Base-by-base conservation (phyloP, 2,113 vertebrate species). In the Larimichthys crocea region DNA sequence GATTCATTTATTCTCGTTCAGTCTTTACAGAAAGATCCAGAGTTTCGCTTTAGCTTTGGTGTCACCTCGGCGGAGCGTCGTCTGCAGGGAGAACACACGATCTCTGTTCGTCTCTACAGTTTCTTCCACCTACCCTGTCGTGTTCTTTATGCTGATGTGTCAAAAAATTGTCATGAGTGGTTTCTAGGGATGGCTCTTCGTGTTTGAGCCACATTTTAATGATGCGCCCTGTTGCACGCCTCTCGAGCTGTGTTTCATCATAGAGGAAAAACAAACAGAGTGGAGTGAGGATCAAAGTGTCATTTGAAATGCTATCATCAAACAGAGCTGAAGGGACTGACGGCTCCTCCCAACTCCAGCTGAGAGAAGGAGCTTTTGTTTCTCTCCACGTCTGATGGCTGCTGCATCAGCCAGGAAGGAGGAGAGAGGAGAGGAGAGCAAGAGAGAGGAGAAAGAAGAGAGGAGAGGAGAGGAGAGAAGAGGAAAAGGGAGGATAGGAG, bases 221-320 rank as follows among this genome's bases (percentile, higher is more conserved):
- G 90, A 92, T 90, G 79, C n/a, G 87, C 85, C 88, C 89, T 92
- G 89, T 94, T 94, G 89, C 93, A 90, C 17, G 90, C 88, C 72
- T 92, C 90, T 89, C 85, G 15, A 83, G 88, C 86, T 76, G 87
- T 68, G 86, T 92, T 92, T 94, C 93, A 93, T 93, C 92, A 93
- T 79, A 10, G 89, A 80, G 82, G 76, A 78, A 85, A 93, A 93
- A 93, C 92, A 93, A 92, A 92, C 91, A 92, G 89, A 77, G 88
- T 76, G 80, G 89, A 89, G 84, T 57, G 79, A 81, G 86, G 91
- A 94, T 94, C 93, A 94, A 94, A 95, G 93, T 88, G 91, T 89
- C 90, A 93, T 94, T 90, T 94, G 92, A 94, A 94, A 94, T 91
- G 88, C 86, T 86, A 79, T 89, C 92, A 91, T 95, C 91, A 93